A percentile compares a stretch with the other conserved stretches of the same genome.
Evolutionary conservation across 1,140 invertebrate genomes (phyloP).

Genomic region (Phortica variegata): DNA sequence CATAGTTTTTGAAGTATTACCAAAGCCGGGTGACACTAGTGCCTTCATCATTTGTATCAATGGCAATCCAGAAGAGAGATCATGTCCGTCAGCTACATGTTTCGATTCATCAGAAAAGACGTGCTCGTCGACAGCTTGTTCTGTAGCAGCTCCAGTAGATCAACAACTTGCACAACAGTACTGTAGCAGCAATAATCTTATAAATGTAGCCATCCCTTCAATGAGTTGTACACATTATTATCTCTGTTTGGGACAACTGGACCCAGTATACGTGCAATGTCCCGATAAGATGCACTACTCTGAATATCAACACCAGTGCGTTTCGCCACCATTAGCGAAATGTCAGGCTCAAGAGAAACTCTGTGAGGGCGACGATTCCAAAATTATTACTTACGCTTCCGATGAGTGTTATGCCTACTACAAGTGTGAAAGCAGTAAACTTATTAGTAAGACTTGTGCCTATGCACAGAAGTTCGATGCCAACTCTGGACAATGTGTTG

Average conservation of each 20-base stretch:
- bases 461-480: slow-evolving; percentile 3
- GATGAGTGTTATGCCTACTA: slow-evolving; percentile 4
- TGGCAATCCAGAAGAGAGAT: slow-evolving; percentile 1
- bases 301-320: slow-evolving; percentile 4
- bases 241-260: slow-evolving; percentile 2
- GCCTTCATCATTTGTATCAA: slow-evolving; percentile 7
- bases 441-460: not conserved
- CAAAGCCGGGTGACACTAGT: not conserved
- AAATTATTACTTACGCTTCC: not conserved
- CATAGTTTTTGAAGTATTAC: not conserved
- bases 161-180: not conserved
- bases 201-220: not conserved
- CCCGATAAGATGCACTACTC: slow-evolving; percentile 6
- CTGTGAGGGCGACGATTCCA: not conserved
- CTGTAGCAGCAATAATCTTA: not conserved
- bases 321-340: slow-evolving; percentile 7
- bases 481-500: not conserved
- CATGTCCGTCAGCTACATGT: not conserved
- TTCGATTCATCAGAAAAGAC: not conserved
- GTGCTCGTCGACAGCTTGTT: not conserved
- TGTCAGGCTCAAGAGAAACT: slow-evolving; percentile 4
- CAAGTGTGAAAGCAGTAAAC: not conserved
- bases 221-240: slow-evolving; percentile 6
- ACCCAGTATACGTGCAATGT: slow-evolving; percentile 6
- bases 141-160: not conserved